A percentile compares a stretch with the other conserved stretches of the same genome.
These are phyloP conservation scores for Trididemnum clinides DNA, from an alignment of 23 tunicate species.

Conservation along the genomic window DNA sequence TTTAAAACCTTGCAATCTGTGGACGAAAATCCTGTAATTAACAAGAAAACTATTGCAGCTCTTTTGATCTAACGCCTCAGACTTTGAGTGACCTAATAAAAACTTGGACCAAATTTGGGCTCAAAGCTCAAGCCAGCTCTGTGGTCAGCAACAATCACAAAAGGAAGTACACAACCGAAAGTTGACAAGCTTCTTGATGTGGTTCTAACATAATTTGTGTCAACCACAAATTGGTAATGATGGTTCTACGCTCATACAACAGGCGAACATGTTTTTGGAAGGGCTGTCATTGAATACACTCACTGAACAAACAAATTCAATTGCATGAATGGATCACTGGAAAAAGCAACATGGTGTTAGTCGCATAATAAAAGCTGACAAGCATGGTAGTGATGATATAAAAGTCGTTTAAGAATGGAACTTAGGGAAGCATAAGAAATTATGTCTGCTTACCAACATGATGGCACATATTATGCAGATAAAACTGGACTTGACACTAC, in stretches of 20 bases:
- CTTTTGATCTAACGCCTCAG: too few species aligned
- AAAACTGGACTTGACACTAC: constrained; percentile 5
- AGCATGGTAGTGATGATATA: constrained; percentile 2
- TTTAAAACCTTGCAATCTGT: too few species aligned
- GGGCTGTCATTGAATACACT: constrained; percentile 17
- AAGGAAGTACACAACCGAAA: not conserved
- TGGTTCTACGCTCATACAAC: constrained; percentile 16
- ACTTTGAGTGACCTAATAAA: too few species aligned
- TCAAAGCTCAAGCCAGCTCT: not conserved
- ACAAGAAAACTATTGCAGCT: too few species aligned
- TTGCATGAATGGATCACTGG: constrained; percentile 29
- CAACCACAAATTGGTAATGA: too few species aligned
- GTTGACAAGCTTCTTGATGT: constrained; percentile 21
- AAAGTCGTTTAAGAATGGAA: constrained; percentile 17
- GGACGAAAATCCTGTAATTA: too few species aligned
- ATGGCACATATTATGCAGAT: not conserved
- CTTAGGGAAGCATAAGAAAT: not conserved
- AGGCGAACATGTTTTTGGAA: too few species aligned
- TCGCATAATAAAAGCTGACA: constrained; percentile 17
- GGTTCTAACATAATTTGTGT: not conserved
- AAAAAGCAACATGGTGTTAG: constrained; percentile 36
- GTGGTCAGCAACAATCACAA: not conserved
- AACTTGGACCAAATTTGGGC: too few species aligned
- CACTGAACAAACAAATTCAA: constrained; percentile 10
- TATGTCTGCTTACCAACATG: not conserved